Base-by-base conservation (phyloP, 2,888 invertebrate species). In the Chelonus formosanus region DNA sequence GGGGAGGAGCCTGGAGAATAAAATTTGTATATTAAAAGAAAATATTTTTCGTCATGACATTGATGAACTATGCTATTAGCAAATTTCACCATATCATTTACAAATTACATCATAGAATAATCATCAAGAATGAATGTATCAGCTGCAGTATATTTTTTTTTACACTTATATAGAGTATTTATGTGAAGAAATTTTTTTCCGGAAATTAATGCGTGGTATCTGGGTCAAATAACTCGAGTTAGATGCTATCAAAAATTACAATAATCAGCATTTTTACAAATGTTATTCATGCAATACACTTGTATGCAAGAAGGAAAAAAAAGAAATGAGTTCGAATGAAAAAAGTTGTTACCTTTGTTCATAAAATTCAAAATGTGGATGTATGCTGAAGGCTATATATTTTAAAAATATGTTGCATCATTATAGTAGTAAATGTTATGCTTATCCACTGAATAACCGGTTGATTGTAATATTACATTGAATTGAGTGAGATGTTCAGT, bases 381-480 rank as follows among this genome's bases (percentile, higher is more conserved):
- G 35, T 43, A 54, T 20, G 20, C 20, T 20, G 40, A 40, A 6
- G 4, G 40, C 40, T 40, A 40, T 40, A 40, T 40, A 40, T 40
- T 40, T 5, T 47, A 56, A 7, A 50, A 61, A 52, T 8, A 20
- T 32, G 43, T 61, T 43, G n/a, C 61, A 50, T 34, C 52, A 50
- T 53, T 52, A 43, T 31, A 10, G 54, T 32, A 35, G 54, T 67
- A 67, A 74, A 69, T 73, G 70, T 72, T 74, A 68, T 69, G 74
- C 73, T 74, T 76, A 75, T 74, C 73, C 76, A 75, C 75, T 75
- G 74, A 73, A 74, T 70, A 74, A 68, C 70, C 68, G 70, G 71
- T 69, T 70, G 75, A 74, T 76, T 70, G 75, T 71, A 65, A 63
- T 60, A 60, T 67, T 67, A 69, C 67, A 67, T 56, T 52, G 35